Evolutionary conservation across 2,797 vertebrate genomes (phyloP), one percentile per base, ranked within the genome.

Genomic region (Phoebastria nigripes): DNA sequence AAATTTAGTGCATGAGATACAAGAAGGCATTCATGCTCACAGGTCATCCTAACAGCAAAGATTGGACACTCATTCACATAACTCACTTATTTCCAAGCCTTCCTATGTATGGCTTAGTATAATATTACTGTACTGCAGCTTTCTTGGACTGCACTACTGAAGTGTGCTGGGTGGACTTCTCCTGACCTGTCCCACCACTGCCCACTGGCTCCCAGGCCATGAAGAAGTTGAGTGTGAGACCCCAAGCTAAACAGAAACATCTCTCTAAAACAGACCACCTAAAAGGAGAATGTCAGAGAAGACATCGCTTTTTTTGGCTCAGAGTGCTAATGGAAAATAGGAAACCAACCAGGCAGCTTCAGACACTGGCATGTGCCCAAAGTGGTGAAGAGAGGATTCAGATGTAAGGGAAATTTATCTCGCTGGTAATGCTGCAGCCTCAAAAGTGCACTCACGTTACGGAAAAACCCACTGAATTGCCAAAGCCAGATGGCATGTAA

Each of bases 401-500:
- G 84, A 93, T 87, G 79, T 12, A 42, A 87, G 46, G 84, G 87
- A 83, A 96, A 96, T 96, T 87, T 88, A 28, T 94, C 95, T 93
- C 71, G 3, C 84, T 93, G 95, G 67, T 67, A 49, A 82, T 42
- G 74, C 89, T 87, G 90, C 81, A 95, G 91, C 92, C 96, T 96
- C 93, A 82, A 41, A 95, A 93, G 90, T 52, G 94, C 91, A 61
- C 87, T 96, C 94, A 89, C 44, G 2, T 63, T 92, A 71, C 44
- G 13, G 87, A 73, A 86, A 95, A 93, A 80, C 26, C n/a, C 88
- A 58, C 24, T 39, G 87, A 49, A 74, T 39, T 94, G 91, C 89
- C 94, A 96, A 78, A 94, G 94, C 94, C 96, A 94, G 93, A 92
- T 94, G 96, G 95, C 84, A 88, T 37, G 92, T 78, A 91, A 96